phyloP scores from a whole-genome alignment of 2,888 invertebrate species.

The Drosophila demipolita region DNA sequence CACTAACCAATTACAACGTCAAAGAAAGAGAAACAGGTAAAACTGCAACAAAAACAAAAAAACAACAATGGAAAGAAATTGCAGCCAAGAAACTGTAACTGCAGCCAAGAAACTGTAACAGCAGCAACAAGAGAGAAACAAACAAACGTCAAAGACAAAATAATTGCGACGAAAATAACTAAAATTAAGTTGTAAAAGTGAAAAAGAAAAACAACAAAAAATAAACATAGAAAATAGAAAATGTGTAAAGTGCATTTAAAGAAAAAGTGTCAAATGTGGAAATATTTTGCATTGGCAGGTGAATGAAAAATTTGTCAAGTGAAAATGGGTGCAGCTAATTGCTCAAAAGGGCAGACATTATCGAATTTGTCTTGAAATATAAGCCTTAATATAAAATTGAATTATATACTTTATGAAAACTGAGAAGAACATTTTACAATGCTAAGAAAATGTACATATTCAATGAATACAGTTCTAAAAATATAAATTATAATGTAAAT shows the following conservation, averaged over 20 bases:
- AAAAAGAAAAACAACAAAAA: slow-evolving; percentile 7
- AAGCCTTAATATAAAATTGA: neutral
- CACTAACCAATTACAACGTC: slow-evolving; percentile 28
- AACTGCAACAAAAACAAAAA: slow-evolving; percentile 8
- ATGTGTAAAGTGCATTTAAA: slow-evolving; percentile 51
- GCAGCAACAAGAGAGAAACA: slow-evolving; percentile 25
- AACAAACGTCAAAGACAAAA: slow-evolving; percentile 53
- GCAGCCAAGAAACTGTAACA: slow-evolving; percentile 48
- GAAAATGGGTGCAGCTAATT: slow-evolving; percentile 33
- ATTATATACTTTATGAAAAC: neutral
- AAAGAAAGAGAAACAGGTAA: slow-evolving; percentile 52
- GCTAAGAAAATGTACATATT: neutral
- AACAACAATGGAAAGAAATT: slow-evolving; percentile 29
- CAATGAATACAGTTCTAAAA: neutral
- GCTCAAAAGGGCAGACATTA: neutral
- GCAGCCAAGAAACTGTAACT: slow-evolving; percentile 58
- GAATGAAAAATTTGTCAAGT: slow-evolving; percentile 32
- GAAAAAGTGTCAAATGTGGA: slow-evolving; percentile 67
- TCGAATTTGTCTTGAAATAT: neutral
- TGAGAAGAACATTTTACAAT: neutral
- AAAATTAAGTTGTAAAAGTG: slow-evolving; percentile 66
- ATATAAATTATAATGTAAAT: neutral
- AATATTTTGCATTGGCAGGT: slow-evolving; percentile 46
- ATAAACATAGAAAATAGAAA: slow-evolving; percentile 15
- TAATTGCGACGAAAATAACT: slow-evolving; percentile 62